These are phyloP conservation scores for Nephrotoma guestfalica DNA, from an alignment of 2,888 invertebrate genomes.

Conservation along the genomic window DNA sequence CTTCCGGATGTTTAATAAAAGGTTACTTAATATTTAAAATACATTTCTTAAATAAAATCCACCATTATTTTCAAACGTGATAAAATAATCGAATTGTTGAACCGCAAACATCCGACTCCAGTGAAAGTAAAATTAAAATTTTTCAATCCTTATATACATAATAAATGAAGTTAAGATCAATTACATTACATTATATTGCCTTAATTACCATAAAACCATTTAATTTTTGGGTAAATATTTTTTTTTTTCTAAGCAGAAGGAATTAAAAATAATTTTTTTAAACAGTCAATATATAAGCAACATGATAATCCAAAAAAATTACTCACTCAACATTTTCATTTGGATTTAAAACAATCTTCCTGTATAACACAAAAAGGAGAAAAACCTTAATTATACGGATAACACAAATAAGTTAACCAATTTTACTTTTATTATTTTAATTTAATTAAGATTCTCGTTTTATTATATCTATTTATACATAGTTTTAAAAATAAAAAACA, in stretches of 20 bases:
- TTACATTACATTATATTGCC: neutral
- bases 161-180: neutral
- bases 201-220: neutral
- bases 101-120: no score
- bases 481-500: neutral
- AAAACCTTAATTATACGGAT: neutral
- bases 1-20: no score
- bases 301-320: neutral
- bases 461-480: neutral
- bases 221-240: neutral
- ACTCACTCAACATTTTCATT: neutral
- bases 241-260: neutral
- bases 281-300: neutral
- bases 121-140: no score
- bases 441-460: neutral
- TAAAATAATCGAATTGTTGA: no score
- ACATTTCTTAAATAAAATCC: no score
- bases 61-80: no score
- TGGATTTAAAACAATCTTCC: neutral
- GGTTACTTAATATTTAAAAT: no score
- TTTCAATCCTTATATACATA: neutral
- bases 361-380: neutral
- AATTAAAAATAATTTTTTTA: neutral
- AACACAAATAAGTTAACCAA: neutral
- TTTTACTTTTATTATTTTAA: neutral